These are phyloP conservation scores for Ploceus nigricollis DNA, from an alignment of 2,113 vertebrate species.

Conservation along the genomic window DNA sequence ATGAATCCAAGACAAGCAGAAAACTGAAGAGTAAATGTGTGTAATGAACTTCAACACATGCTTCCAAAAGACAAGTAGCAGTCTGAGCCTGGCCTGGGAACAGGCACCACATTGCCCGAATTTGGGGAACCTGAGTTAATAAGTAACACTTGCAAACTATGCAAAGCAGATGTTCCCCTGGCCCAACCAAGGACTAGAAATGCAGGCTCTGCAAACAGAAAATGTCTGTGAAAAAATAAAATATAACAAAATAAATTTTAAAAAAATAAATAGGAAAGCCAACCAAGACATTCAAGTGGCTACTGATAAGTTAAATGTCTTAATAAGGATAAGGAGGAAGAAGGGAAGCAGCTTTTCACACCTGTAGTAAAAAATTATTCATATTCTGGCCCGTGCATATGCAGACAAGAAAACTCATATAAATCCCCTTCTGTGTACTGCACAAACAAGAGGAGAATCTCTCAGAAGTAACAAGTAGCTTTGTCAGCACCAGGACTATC, in stretches of 20 bases:
- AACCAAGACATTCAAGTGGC: neutral
- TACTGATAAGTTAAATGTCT: neutral
- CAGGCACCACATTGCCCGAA: neutral
- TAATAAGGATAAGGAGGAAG: neutral
- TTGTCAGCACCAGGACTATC: neutral
- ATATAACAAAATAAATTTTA: neutral
- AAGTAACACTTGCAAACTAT: neutral
- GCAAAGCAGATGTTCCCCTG: neutral
- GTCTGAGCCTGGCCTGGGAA: neutral
- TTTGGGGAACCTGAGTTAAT: neutral
- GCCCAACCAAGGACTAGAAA: neutral
- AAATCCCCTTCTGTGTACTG: neutral
- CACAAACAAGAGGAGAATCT: neutral
- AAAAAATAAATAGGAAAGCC: neutral
- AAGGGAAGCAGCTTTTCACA: neutral
- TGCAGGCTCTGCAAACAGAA: neutral
- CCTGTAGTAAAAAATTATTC: neutral
- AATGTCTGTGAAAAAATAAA: neutral
- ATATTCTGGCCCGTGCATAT: rapidly evolving
- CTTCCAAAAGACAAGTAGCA: neutral
- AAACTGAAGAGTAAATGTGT: neutral
- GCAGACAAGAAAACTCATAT: neutral
- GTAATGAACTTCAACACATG: neutral
- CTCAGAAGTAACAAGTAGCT: neutral
- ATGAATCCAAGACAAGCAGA: neutral